These are phyloP conservation scores for Cryptus viduatorius DNA, from an alignment of 2,888 invertebrate species.

Conservation along the genomic window DNA sequence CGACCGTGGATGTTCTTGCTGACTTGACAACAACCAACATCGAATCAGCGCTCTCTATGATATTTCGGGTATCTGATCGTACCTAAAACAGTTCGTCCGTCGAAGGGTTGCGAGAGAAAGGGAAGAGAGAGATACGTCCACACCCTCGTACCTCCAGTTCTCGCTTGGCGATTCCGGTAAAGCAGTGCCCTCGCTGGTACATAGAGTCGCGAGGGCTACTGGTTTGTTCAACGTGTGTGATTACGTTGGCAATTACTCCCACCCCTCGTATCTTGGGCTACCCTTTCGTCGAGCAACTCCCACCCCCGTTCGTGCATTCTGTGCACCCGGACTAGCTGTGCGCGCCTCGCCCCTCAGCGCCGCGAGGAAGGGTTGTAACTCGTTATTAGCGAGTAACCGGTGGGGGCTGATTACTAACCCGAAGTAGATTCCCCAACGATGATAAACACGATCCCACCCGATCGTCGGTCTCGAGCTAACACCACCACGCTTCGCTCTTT, in stretches of 20 bases:
- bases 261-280: constrained; percentile 70
- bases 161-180: constrained; percentile 34
- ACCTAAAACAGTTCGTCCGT: constrained; percentile 73
- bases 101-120: constrained; percentile 49
- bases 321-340: constrained; percentile 35
- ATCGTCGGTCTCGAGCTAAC: constrained; percentile 71
- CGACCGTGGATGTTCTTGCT: neutral
- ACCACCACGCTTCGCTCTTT: constrained; percentile 42
- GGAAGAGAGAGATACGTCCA: constrained; percentile 67
- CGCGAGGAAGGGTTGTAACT: constrained; percentile 81
- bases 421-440: constrained; percentile 80
- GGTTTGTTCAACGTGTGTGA: constrained; percentile 82
- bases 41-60: constrained; percentile 49
- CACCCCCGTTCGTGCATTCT: constrained; percentile 66
- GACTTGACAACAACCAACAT: constrained; percentile 42
- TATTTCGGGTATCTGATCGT: constrained; percentile 75
- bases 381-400: constrained; percentile 80
- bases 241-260: constrained; percentile 84
- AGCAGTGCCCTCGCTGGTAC: constrained; percentile 34
- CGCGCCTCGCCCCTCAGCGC: constrained; percentile 68
- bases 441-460: constrained; percentile 79
- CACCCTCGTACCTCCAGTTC: constrained; percentile 62
- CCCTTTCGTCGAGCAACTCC: constrained; percentile 59
- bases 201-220: constrained; percentile 61
- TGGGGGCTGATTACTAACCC: constrained; percentile 80